Base-by-base conservation (phyloP, 30 jellyfish, hydroid and myxozoan genomes). In the Turritopsis dohrnii region DNA sequence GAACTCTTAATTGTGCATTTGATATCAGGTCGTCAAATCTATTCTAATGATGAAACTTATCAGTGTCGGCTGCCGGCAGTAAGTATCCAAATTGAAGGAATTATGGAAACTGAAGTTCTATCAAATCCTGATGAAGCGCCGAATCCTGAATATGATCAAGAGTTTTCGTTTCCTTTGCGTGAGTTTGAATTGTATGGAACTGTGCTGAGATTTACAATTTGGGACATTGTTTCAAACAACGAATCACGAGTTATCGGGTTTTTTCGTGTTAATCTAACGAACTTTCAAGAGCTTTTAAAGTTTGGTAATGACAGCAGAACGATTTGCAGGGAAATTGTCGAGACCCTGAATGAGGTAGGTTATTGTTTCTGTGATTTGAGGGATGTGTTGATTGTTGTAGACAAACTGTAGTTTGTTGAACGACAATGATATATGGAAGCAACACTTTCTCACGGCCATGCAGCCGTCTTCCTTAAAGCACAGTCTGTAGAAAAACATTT, bases 91-190 rank as follows among this genome's bases (percentile, higher is more conserved):
- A 0, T 91, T 4, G 85, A 87, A 53, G 95, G 83, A 18, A 69
- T 65, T 79, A 52, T 27, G 1, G 96, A 91, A 71, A 86, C 86
- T 29, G 97, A 91, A 81, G 87, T 76, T 22, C 88, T 87, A 18
- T 91, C 97, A 73, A 84, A 90, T n/a, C 96, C 95, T 0, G 97
- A 91, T 76, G 97, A 91, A 31, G 89, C 97, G 23, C 96, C 97
- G 19, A 87, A 91, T 77, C 97, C 97, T 0, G 95, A 85, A 80
- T 91, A 87, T 75, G 97, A 91, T 65, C 96, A 91, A 88, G 96
- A 87, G 1, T 74, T 87, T 21, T 71, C 96, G 18, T 87, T 91
- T 73, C 84, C 89, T 19, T 8, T 91, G 72, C 66, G 53, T 0
- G 86, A 54, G n/a, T 69, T 79, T 53, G 72, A 65, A 71, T 86